Conservation (phyloP, 2,888 invertebrate species). For the Siphonodentalium dalli region DNA sequence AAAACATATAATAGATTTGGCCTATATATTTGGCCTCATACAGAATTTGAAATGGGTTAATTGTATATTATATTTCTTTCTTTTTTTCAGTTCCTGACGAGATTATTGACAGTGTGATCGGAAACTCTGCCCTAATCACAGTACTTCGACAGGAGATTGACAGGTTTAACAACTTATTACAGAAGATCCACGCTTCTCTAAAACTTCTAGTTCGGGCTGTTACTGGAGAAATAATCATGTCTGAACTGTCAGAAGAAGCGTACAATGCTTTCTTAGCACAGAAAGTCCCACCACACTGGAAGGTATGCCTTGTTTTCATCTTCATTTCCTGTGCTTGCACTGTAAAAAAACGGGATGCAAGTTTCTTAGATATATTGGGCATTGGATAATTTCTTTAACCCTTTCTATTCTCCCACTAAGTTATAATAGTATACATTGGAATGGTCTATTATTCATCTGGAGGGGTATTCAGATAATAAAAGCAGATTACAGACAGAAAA, state of each 20-base stretch:
- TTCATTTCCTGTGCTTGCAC: too few relatives aligned
- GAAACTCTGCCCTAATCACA: constrained; percentile 61
- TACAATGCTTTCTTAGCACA: constrained; percentile 59
- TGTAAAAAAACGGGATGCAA: too few relatives aligned
- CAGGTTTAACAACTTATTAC: constrained; percentile 59
- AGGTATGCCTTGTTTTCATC: constrained; percentile 37
- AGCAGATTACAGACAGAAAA: too few relatives aligned
- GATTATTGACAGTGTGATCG: constrained; percentile 40
- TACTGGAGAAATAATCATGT: constrained; percentile 64
- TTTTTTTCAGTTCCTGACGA: constrained; percentile 41
- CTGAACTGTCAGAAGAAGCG: constrained; percentile 59
- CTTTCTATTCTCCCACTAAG: too few relatives aligned
- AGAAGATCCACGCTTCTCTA: constrained; percentile 52
- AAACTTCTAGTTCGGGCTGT: constrained; percentile 50
- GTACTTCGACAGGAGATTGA: constrained; percentile 64
- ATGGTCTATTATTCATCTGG: too few relatives aligned
- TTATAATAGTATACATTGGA: too few relatives aligned
- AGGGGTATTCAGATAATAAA: too few relatives aligned
- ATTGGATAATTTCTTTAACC: background rate
- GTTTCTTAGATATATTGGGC: too few relatives aligned
- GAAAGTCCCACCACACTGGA: constrained; percentile 59
- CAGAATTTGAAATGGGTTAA: too few relatives aligned
- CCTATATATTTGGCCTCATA: too few relatives aligned
- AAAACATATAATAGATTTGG: too few relatives aligned
- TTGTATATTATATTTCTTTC: too few relatives aligned